Percentiles rank a stretch among this genome's conserved stretches.
Conservation (phyloP, 2,113 vertebrate genomes). For the Anhinga rufa region DNA sequence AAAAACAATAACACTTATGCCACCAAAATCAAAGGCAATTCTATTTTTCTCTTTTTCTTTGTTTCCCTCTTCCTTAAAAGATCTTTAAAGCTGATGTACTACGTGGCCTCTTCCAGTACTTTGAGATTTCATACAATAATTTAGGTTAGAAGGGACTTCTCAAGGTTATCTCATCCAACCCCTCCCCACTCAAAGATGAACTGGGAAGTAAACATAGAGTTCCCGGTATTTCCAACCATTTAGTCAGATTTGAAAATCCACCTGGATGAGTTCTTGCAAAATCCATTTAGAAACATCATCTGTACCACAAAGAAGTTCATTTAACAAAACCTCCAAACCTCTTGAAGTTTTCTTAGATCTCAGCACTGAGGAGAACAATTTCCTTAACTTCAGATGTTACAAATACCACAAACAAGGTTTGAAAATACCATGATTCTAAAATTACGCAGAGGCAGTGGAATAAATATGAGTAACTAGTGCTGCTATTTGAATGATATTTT, state of each 20-base stretch:
- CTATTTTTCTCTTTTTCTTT: not conserved
- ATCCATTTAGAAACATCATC: not conserved
- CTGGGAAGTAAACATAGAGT: not conserved
- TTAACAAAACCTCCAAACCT: not conserved
- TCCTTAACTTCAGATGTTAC: not conserved
- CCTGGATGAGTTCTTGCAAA: not conserved
- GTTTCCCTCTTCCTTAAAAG: not conserved
- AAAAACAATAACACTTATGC: not conserved
- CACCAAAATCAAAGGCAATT: not conserved
- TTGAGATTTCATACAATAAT: not conserved
- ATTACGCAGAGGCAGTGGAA: not conserved
- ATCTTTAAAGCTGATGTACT: not conserved
- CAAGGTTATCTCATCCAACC: not conserved
- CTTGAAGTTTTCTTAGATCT: not conserved
- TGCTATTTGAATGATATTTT: not conserved
- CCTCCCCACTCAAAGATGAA: not conserved
- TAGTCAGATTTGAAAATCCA: not conserved
- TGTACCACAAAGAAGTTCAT: not conserved
- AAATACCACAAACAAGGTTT: not conserved
- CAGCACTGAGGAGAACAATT: not conserved
- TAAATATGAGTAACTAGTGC: not conserved
- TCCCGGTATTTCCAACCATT: not conserved
- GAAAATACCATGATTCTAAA: not conserved
- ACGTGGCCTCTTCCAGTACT: not conserved
- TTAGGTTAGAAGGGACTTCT: not conserved